Percentiles rank a stretch among this genome's conserved stretches.
phyloP scores from a whole-genome alignment of 92 coral and sea anemone species.

The Phenganax subtilis region DNA sequence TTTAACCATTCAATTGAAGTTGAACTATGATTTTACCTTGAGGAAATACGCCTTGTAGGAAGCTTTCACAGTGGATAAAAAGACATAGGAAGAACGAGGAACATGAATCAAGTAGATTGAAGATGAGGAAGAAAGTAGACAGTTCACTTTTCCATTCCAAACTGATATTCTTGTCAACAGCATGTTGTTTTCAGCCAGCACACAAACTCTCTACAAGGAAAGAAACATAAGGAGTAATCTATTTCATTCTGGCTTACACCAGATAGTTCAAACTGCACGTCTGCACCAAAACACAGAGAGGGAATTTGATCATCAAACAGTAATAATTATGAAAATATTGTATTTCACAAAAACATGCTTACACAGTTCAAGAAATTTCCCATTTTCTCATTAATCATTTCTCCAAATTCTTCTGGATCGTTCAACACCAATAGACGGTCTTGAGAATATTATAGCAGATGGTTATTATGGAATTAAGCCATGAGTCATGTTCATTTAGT shows the following conservation, averaged over 20 bases:
- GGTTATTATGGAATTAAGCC: too few relatives aligned
- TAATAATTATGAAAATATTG: background rate
- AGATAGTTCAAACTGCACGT: too few relatives aligned
- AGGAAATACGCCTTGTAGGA: conserved; percentile 67
- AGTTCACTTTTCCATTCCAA: conserved; percentile 38
- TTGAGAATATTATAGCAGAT: background rate
- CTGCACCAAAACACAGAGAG: too few relatives aligned
- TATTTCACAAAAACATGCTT: background rate
- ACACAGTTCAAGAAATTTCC: conserved; percentile 28
- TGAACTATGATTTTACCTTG: conserved; percentile 53
- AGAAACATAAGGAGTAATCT: background rate
- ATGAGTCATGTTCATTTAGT: too few relatives aligned
- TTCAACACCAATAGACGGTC: conserved; percentile 16
- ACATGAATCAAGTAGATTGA: conserved; percentile 64
- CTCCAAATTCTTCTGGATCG: conserved; percentile 29
- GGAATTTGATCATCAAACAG: background rate
- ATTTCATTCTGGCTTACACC: too few relatives aligned
- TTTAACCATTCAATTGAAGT: background rate
- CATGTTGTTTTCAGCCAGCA: conserved; percentile 58
- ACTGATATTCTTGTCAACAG: conserved; percentile 66
- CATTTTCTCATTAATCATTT: conserved; percentile 5
- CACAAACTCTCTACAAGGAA: conserved; percentile 58
- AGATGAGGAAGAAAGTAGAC: conserved; percentile 40
- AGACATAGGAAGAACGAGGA: conserved; percentile 70
- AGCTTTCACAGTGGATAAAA: conserved; percentile 62